Evolutionary conservation across 2,888 invertebrate species (phyloP).

Genomic region (Scaptomyza tumidula): DNA sequence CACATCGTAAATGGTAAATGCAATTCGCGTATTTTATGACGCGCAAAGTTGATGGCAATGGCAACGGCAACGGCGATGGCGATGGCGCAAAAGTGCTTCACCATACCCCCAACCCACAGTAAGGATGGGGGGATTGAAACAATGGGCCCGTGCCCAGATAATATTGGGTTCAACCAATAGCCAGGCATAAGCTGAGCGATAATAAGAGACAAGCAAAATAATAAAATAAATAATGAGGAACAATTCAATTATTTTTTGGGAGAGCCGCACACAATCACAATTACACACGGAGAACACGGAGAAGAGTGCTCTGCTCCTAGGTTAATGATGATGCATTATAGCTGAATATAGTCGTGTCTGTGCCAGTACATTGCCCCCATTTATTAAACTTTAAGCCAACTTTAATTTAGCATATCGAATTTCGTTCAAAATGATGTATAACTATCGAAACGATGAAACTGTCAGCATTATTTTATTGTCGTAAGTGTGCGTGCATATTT

Average conservation of each 20-base stretch:
- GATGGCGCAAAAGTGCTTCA: slow-evolving; percentile 74
- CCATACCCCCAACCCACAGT: slow-evolving; percentile 14
- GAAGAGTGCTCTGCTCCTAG: slow-evolving; percentile 36
- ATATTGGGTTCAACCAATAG: slow-evolving; percentile 51
- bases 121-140: slow-evolving; percentile 37
- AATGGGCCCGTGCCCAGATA: slow-evolving; percentile 51
- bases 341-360: slow-evolving; percentile 17
- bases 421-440: background rate
- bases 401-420: background rate
- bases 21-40: slow-evolving; percentile 82
- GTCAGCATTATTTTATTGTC: background rate
- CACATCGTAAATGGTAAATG: slow-evolving; percentile 80
- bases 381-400: background rate
- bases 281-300: slow-evolving; percentile 21
- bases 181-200: slow-evolving; percentile 68
- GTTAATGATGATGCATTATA: slow-evolving; percentile 77
- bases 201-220: slow-evolving; percentile 79
- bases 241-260: slow-evolving; percentile 79
- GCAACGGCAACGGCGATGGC: slow-evolving; percentile 16
- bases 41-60: slow-evolving; percentile 76
- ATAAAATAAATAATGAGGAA: slow-evolving; percentile 80
- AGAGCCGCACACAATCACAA: slow-evolving; percentile 67
- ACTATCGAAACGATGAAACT: background rate
- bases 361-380: slow-evolving; percentile 12
- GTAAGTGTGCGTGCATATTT: background rate